Evolutionary conservation across 2,113 vertebrate species (phyloP).

Genomic region (Xenopus borealis): DNA sequence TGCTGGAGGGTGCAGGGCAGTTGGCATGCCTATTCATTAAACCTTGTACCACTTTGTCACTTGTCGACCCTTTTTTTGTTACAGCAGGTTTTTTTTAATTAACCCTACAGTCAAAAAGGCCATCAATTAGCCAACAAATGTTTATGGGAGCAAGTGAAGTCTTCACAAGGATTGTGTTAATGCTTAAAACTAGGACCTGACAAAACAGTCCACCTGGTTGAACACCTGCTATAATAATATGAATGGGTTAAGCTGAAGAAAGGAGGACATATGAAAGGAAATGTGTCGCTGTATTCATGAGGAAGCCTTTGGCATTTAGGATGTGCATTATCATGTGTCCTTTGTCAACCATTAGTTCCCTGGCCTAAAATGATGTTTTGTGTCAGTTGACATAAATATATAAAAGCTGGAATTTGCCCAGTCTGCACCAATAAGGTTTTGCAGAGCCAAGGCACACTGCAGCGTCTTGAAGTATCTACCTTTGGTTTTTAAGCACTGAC

Average conservation of each 20-base stretch:
- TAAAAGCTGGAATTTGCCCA: constrained; percentile 28
- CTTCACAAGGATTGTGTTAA: too few relatives aligned
- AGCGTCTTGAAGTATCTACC: constrained; percentile 4
- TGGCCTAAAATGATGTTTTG: constrained; percentile 1
- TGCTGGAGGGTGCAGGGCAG: too few relatives aligned
- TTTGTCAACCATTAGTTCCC: neutral
- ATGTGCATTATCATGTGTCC: neutral
- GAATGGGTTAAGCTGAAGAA: neutral
- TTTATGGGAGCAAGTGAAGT: too few relatives aligned
- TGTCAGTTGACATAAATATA: constrained; percentile 1
- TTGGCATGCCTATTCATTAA: too few relatives aligned
- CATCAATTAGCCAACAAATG: too few relatives aligned
- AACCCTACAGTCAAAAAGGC: too few relatives aligned
- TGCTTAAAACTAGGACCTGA: too few relatives aligned
- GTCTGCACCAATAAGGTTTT: constrained; percentile 27
- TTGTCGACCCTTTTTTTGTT: too few relatives aligned
- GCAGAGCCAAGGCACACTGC: constrained; percentile 30
- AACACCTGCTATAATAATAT: neutral
- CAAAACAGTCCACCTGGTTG: too few relatives aligned
- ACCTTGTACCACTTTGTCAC: too few relatives aligned
- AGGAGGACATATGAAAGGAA: neutral
- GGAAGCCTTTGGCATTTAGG: neutral
- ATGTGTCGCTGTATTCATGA: neutral
- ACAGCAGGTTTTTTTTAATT: too few relatives aligned
- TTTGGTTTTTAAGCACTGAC: neutral